These are phyloP conservation scores for Sebastes glaucus DNA, from an alignment of 2,797 vertebrate genomes.

Conservation along the genomic window DNA sequence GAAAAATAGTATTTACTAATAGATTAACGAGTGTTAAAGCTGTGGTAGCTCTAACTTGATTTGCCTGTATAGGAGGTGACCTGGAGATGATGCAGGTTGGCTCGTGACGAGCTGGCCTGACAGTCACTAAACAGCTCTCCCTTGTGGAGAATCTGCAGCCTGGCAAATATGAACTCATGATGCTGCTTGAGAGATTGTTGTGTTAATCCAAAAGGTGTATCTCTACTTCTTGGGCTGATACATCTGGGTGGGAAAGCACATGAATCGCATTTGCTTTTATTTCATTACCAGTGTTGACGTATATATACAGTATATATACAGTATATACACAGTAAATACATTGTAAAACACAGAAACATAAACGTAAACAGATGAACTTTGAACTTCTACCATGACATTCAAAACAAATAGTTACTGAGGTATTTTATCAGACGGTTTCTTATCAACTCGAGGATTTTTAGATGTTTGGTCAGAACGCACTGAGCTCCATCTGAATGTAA, in stretches of 20 bases:
- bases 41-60: background rate
- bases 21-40: background rate
- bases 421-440: background rate
- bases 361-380: constrained; percentile 23
- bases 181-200: background rate
- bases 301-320: too few species aligned
- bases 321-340: too few species aligned
- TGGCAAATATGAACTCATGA: background rate
- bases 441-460: background rate
- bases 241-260: background rate
- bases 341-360: too few species aligned
- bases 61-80: background rate
- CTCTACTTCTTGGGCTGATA: background rate
- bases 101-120: background rate
- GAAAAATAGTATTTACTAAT: background rate
- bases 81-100: background rate
- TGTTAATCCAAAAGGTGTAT: background rate
- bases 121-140: background rate
- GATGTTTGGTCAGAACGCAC: background rate
- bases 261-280: background rate
- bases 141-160: background rate
- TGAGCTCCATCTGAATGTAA: background rate
- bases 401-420: background rate
- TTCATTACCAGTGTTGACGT: background rate
- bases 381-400: background rate